A percentile compares a stretch with the other conserved stretches of the same genome.
Conservation (phyloP, 2,797 vertebrate species). For the Columba guinea region DNA sequence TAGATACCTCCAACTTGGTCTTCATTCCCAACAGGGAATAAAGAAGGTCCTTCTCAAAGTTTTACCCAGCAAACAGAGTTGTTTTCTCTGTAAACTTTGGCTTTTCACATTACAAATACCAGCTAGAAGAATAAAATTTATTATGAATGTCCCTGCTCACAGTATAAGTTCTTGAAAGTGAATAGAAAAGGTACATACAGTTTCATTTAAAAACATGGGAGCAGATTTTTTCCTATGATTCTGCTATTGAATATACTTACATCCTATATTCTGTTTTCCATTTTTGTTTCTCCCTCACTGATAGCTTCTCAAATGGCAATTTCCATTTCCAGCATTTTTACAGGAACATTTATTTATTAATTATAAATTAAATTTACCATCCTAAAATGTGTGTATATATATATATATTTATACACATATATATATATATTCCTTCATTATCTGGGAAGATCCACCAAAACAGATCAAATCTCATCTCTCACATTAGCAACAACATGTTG, state of each 20-base stretch:
- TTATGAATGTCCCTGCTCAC: not conserved
- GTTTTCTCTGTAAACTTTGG: not conserved
- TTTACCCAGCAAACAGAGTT: not conserved
- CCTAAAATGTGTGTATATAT: no score
- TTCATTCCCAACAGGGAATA: not conserved
- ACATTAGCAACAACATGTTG: not conserved
- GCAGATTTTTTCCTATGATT: not conserved
- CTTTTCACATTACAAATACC: not conserved
- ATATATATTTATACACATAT: no score
- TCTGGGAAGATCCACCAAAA: not conserved
- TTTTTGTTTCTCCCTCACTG: not conserved
- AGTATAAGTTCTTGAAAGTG: not conserved
- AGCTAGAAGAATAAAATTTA: not conserved
- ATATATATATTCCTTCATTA: not conserved
- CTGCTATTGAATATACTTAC: not conserved
- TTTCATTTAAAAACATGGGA: not conserved
- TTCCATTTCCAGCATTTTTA: not conserved
- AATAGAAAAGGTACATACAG: not conserved
- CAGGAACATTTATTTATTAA: not conserved
- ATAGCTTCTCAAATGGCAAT: not conserved
- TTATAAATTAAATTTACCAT: not conserved
- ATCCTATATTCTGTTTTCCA: not conserved
- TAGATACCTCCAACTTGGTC: not conserved
- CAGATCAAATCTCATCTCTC: not conserved
- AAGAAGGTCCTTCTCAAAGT: not conserved